Evolutionary conservation across 1,140 invertebrate species (phyloP), one percentile per base, ranked within the genome.

Genomic region (Berghia stephanieae): DNA sequence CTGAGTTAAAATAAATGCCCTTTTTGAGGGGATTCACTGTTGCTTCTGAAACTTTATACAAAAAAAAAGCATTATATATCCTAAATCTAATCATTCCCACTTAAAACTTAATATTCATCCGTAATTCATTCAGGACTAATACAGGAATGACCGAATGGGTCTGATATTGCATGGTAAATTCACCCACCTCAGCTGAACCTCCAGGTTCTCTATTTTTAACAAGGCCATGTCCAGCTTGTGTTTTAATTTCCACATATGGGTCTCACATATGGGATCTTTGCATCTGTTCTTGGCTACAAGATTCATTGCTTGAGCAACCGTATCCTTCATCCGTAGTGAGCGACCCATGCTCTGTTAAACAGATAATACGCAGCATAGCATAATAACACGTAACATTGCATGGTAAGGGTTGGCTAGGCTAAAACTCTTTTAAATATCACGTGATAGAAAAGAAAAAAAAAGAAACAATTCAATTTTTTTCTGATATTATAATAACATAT

Each of bases 151-250:
- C 8, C 24, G 3, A 0, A 0, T 6, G 27, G 2, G 24, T 68
- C 0, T 2, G 27, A n/a, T 3, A n/a, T 0, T 16, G 40, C 3
- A 76, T 3, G 31, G 57, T 2, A 16, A 1, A 21, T 38, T 31
- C 24, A 79, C 76, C 55, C 52, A 85, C 84, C 78, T 78, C n/a
- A 85, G 43, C 60, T 79, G 74, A 85, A 86, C 96, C 94, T 79
- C 72, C 21, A 84, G 77, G 75, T 77, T 82, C 31, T 94, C 92
- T 78, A 96, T 94, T 81, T 94, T 92, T 66, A 95, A 90, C 82
- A 93, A 91, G 0, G 95, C 94, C 89, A 95, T 92, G 86, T 96
- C 95, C 80, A 96, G 90, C 86, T 96, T 95, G 86, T 96, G 93
- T 81, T 94, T 93, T 16, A 95, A 94, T 87, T 96, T 95, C 94